phyloP scores from a whole-genome alignment of 2,113 vertebrate genomes.

The Cyprinodon tularosa region DNA sequence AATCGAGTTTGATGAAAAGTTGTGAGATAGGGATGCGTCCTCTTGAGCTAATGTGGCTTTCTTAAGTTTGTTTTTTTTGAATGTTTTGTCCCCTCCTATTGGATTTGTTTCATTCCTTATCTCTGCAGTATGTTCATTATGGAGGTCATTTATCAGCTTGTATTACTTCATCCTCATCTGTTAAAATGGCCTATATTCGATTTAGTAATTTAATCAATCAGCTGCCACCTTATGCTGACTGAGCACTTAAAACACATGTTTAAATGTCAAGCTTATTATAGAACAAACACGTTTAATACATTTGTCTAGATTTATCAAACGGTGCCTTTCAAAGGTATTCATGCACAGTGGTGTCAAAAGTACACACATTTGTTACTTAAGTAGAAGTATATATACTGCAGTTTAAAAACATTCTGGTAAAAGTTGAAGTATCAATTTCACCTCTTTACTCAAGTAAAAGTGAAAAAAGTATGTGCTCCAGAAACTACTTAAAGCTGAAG shows the following conservation, averaged over 20 bases:
- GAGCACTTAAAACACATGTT: background rate
- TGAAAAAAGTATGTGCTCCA: too few relatives aligned
- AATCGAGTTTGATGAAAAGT: background rate
- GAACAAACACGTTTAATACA: too few relatives aligned
- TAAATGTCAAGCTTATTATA: background rate
- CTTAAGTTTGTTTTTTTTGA: background rate
- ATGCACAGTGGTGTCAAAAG: background rate
- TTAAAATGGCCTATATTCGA: background rate
- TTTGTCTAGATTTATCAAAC: too few relatives aligned
- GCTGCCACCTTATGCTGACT: background rate
- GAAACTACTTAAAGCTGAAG: too few relatives aligned
- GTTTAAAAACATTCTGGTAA: too few relatives aligned
- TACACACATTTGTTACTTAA: too few relatives aligned
- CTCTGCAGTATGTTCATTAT: background rate
- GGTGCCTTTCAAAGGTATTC: background rate
- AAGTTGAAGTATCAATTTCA: too few relatives aligned
- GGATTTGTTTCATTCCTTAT: conserved; percentile 10
- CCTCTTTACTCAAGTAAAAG: too few relatives aligned
- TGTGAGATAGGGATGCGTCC: background rate
- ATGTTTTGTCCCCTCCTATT: background rate
- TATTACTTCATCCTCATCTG: background rate
- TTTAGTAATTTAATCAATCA: background rate
- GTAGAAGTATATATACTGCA: too few relatives aligned
- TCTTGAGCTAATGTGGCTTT: background rate
- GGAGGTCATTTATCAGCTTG: background rate